Evolutionary conservation across 2,888 invertebrate genomes (phyloP), one percentile per base, ranked within the genome.

Genomic region (Mythimna albipuncta): DNA sequence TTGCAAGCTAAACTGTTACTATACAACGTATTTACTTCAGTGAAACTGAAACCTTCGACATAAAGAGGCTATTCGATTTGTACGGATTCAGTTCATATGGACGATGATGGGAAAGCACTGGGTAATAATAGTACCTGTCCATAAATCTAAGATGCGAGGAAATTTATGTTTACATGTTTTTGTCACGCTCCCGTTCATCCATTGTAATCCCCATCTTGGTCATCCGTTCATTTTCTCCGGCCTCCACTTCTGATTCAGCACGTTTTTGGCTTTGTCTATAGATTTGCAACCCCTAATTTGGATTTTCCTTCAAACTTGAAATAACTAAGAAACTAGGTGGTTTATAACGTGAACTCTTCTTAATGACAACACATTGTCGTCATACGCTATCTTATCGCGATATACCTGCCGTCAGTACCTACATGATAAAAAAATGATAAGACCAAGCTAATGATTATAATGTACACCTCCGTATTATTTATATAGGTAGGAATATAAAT

Each of bases 351-450:
- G 57, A 77, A 78, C 69, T 74, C 64, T 75, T 85, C 71, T 81
- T 85, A 85, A 79, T 85, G 81, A 83, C 87, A 81, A 91, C 87
- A 88, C 83, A 89, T 88, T 92, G 92, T 92, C 94, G 92, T 93
- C 93, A 93, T 89, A 87, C 80, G 73, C 80, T 93, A 94, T 94
- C 94, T 95, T 93, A 95, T 95, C 95, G 86, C 87, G 85, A 91
- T 92, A 87, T 90, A 93, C 93, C 93, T 94, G 93, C 89, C 90
- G 90, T 91, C 90, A 89, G 90, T 91, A 89, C 87, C 87, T 89
- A 89, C 87, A 87, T 89, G 93, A 94, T 92, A 93, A 91, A 85
- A 85, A 85, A 75, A 70, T 89, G 92, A 93, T 94, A 93, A 91
- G 87, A 86, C 82, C 81, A 79, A 88, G 87, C 87, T 91, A 91